phyloP scores from a whole-genome alignment of 2,888 invertebrate species.

The Xanthorhoe designata region DNA sequence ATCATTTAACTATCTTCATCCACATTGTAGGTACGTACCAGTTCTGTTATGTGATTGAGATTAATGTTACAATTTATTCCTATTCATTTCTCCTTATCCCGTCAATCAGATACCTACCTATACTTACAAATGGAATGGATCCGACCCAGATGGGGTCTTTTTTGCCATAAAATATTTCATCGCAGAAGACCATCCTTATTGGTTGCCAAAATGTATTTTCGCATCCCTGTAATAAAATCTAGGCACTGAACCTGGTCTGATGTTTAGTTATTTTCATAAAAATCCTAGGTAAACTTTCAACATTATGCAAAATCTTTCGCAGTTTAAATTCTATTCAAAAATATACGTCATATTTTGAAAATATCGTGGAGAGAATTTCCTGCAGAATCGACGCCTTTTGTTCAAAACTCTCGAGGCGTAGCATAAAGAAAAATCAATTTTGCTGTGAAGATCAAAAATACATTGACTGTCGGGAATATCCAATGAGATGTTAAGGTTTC shows the following conservation, averaged over 20 bases:
- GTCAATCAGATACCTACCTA: not conserved
- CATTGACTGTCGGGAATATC: constrained; percentile 35
- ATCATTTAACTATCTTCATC: too few relatives aligned
- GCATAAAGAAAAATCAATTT: constrained; percentile 32
- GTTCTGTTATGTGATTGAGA: too few relatives aligned
- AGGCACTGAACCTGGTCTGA: too few relatives aligned
- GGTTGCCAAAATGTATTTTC: too few relatives aligned
- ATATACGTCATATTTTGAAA: constrained; percentile 36
- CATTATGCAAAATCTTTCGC: constrained; percentile 31
- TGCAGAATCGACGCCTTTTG: constrained; percentile 29
- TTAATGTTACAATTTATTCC: too few relatives aligned
- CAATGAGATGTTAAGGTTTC: constrained; percentile 1
- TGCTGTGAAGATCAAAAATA: constrained; percentile 33
- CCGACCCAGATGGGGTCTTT: too few relatives aligned
- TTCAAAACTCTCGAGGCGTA: constrained; percentile 28
- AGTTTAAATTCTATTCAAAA: constrained; percentile 30
- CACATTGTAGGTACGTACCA: too few relatives aligned
- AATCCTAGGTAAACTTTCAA: constrained; percentile 20
- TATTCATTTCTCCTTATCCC: too few relatives aligned
- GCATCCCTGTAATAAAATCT: too few relatives aligned
- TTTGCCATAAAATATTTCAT: too few relatives aligned
- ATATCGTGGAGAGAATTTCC: constrained; percentile 33
- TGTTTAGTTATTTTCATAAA: constrained; percentile 1
- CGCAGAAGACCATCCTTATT: too few relatives aligned
- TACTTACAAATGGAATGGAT: too few relatives aligned